phyloP scores from a whole-genome alignment of 2,113 vertebrate genomes.

The Pristiophorus japonicus region DNA sequence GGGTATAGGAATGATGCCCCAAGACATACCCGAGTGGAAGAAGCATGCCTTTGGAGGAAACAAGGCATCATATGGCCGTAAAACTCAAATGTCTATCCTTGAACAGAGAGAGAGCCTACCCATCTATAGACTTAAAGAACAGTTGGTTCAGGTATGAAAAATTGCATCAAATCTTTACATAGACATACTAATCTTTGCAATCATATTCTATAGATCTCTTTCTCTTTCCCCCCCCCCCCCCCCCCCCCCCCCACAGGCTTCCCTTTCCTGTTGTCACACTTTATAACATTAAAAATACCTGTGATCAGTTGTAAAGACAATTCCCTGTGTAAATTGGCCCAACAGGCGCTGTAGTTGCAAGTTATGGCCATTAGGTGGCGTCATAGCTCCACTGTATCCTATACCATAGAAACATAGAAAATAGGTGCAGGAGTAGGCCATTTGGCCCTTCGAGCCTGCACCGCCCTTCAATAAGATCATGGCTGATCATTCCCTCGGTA shows the following conservation, averaged over 20 bases:
- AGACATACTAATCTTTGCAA: background rate
- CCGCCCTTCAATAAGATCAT: too few species aligned
- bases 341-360: background rate
- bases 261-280: background rate
- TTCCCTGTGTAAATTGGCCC: background rate
- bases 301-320: too few species aligned
- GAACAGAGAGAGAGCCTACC: slow-evolving; percentile 96
- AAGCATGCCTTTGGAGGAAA: slow-evolving; percentile 96
- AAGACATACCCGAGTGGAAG: slow-evolving; percentile 97
- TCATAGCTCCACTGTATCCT: background rate
- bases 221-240: too few species aligned
- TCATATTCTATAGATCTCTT: background rate
- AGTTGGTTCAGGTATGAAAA: slow-evolving; percentile 80
- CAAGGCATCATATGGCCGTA: slow-evolving; percentile 96
- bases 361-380: background rate
- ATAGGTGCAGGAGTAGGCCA: too few species aligned
- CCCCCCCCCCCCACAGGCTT: too few species aligned
- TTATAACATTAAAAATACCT: background rate
- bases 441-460: too few species aligned
- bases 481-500: too few species aligned
- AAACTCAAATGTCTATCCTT: slow-evolving; percentile 88
- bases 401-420: too few species aligned
- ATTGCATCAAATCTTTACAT: background rate
- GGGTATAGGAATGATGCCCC: slow-evolving; percentile 99
- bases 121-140: slow-evolving; percentile 95